Conservation (phyloP, 2,888 invertebrate species). For the Lobophora halterata region DNA sequence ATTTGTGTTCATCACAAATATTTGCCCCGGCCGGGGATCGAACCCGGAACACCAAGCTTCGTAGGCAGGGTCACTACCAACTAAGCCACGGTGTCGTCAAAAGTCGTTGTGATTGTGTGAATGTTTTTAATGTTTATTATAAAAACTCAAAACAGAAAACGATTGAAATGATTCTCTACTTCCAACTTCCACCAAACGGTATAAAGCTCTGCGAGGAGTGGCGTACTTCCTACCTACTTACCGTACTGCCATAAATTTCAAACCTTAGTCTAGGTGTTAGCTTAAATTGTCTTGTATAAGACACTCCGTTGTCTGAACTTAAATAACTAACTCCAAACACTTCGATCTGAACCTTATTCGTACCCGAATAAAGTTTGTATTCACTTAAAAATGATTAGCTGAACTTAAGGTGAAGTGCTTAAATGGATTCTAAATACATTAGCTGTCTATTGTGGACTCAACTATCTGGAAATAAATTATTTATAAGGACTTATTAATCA, state of each 20-base stretch:
- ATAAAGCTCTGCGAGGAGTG: conserved; percentile 6
- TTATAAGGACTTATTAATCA: conserved; percentile 36
- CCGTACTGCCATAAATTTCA: conserved; percentile 40
- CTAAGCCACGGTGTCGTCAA: too few species aligned
- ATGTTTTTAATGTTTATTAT: too few species aligned
- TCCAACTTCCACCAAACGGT: neutral
- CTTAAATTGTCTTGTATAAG: conserved; percentile 46
- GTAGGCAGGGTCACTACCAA: too few species aligned
- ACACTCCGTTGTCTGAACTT: conserved; percentile 35
- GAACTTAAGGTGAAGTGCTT: conserved; percentile 32
- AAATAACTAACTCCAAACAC: conserved; percentile 24
- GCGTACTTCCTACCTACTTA: conserved; percentile 26
- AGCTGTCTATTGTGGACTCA: conserved; percentile 34
- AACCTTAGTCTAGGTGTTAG: conserved; percentile 49
- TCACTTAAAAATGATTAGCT: neutral
- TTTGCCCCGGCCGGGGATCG: too few species aligned
- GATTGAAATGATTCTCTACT: too few species aligned
- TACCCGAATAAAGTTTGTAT: conserved; percentile 21
- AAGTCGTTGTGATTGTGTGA: too few species aligned
- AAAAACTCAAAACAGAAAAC: too few species aligned
- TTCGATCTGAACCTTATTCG: conserved; percentile 20
- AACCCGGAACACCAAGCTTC: too few species aligned
- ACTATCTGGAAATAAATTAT: conserved; percentile 40
- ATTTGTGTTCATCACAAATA: too few species aligned
- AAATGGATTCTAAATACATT: conserved; percentile 50